These are phyloP conservation scores for Drosophila novamexicana DNA, from an alignment of 1,140 invertebrate genomes.

Conservation along the genomic window DNA sequence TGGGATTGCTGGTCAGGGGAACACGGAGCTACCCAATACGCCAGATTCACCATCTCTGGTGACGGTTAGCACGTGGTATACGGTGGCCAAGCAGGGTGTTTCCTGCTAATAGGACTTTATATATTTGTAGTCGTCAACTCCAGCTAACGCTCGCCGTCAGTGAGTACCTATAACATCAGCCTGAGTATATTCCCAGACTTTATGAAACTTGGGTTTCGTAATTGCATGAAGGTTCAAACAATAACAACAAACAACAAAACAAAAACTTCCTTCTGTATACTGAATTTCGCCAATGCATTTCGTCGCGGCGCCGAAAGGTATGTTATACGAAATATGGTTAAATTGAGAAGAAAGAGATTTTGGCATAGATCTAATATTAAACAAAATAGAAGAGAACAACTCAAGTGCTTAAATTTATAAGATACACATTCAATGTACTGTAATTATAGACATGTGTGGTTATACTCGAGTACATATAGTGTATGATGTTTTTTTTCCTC, in stretches of 20 bases:
- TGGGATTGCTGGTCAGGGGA: slow-evolving; percentile 4
- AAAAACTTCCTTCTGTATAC: neutral
- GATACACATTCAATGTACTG: slow-evolving; percentile 23
- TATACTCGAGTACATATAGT: slow-evolving; percentile 4
- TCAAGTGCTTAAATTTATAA: slow-evolving; percentile 25
- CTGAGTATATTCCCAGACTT: neutral
- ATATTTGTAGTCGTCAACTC: slow-evolving; percentile 3
- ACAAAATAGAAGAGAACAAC: slow-evolving; percentile 3
- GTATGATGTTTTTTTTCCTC: slow-evolving; percentile 11
- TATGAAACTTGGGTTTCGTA: slow-evolving; percentile 9
- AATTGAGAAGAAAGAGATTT: neutral
- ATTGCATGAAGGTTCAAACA: slow-evolving; percentile 14
- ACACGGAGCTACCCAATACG: slow-evolving; percentile 44
- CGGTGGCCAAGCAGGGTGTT: slow-evolving; percentile 84
- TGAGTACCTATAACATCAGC: slow-evolving; percentile 22
- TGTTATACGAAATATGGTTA: neutral
- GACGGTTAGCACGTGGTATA: slow-evolving; percentile 83
- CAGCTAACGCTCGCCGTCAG: slow-evolving; percentile 8
- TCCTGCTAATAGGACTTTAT: slow-evolving; percentile 72
- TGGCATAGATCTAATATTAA: neutral
- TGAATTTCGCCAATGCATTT: neutral
- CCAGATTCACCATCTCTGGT: slow-evolving; percentile 82
- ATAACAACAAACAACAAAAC: neutral
- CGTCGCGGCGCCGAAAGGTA: too few species aligned
- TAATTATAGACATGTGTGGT: slow-evolving; percentile 9